Evolutionary conservation across 2,888 invertebrate species (phyloP).

Genomic region (Eilema sororculum): DNA sequence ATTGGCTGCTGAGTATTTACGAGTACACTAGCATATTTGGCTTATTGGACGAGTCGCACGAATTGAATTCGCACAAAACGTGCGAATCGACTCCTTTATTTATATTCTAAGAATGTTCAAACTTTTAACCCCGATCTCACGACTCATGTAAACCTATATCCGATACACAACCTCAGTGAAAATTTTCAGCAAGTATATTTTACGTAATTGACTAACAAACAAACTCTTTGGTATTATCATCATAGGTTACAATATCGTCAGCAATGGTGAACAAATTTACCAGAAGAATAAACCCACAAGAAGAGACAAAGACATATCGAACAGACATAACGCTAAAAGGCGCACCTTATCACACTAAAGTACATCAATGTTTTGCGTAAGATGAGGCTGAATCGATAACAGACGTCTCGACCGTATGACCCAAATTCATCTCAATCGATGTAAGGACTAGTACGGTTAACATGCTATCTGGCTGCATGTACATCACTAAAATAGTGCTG

Average conservation of each 20-base stretch:
- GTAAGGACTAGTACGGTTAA: slow-evolving; percentile 34
- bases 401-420: slow-evolving; percentile 76
- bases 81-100: too few species aligned
- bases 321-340: slow-evolving; percentile 5
- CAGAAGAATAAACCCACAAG: neutral
- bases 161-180: too few species aligned
- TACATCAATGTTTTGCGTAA: slow-evolving; percentile 63
- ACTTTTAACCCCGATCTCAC: too few species aligned
- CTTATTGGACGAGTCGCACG: too few species aligned
- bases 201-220: neutral
- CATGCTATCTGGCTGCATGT: slow-evolving; percentile 12
- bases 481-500: neutral
- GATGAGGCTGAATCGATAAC: slow-evolving; percentile 76
- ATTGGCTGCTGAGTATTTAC: too few species aligned
- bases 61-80: too few species aligned
- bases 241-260: neutral
- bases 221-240: neutral
- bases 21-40: too few species aligned
- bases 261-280: too few species aligned
- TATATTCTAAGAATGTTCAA: too few species aligned
- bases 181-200: too few species aligned
- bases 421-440: slow-evolving; percentile 66
- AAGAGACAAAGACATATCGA: neutral
- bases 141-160: too few species aligned
- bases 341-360: slow-evolving; percentile 17